Evolutionary conservation across 1,140 invertebrate genomes (phyloP), one percentile per base, ranked within the genome.

Genomic region (Apocrypta bakeri): DNA sequence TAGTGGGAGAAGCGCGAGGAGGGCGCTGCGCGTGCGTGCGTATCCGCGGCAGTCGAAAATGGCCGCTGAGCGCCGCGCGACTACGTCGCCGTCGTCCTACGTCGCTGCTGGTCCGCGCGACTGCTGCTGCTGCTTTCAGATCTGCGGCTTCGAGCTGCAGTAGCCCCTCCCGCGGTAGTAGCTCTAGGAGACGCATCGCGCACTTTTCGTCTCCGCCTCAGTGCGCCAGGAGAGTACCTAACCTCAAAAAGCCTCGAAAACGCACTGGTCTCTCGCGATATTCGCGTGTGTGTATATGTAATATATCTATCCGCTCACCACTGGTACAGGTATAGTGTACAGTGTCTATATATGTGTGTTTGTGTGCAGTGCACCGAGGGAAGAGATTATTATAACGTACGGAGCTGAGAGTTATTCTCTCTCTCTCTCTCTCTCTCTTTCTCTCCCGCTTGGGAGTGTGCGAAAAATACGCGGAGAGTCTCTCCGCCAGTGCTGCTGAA

Each of bases 21-120:
- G 63, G 1, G 66, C 64, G 81, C 29, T 66, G 77, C 69, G 40
- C 81, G 85, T 86, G 87, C 78, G 84, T 86, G 78, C 29, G 66
- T 84, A 69, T 87, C 81, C 80, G 88, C 86, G 86, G 87, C 86
- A 85, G 86, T 85, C 87, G 88, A 90, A 90, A 90, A 90, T 90
- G 89, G 89, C 89, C 88, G 89, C 86, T 66, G 84, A 85, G 84
- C 83, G 84, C 81, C 71, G 71, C 85, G 81, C 48, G 86, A 84
- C 48, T 56, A 56, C 68, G 74, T 86, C 77, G 81, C 68, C 75
- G 84, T 84, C 78, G 83, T 86, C 14, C 9, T 17, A 56, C 27
- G 40, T 56, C 63, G 63, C 63, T 66, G 63, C 27, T 48, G 27
- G n/a, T 76, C 14, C n/a, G 29, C 31, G 37, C n/a, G n/a, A 78